Conservation (phyloP, 2,113 vertebrate species). For the Xyrauchen texanus region DNA sequence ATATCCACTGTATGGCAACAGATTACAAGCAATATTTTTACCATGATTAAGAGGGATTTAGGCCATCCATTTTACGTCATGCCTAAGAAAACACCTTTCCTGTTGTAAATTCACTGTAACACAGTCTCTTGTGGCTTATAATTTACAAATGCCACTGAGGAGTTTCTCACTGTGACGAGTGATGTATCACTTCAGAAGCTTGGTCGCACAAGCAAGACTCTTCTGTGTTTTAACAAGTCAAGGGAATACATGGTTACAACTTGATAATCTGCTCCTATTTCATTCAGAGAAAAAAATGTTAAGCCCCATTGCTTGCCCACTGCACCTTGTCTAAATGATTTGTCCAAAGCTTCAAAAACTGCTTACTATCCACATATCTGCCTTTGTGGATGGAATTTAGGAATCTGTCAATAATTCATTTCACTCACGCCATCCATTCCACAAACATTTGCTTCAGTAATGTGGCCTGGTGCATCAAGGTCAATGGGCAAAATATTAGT, state of each 20-base stretch:
- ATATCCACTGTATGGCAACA: too few relatives aligned
- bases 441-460: conserved; percentile 3
- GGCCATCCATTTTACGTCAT: too few relatives aligned
- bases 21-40: too few relatives aligned
- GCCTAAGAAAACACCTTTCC: too few relatives aligned
- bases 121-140: too few relatives aligned
- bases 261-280: conserved; percentile 6
- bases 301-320: neutral
- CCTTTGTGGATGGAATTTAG: neutral
- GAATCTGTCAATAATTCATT: conserved; percentile 38
- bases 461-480: conserved; percentile 3
- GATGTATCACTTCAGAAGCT: conserved; percentile 15
- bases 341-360: conserved; percentile 17
- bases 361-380: conserved; percentile 12
- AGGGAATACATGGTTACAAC: neutral
- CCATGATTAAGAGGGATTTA: too few relatives aligned
- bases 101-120: too few relatives aligned
- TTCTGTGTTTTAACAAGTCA: neutral
- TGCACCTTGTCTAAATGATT: conserved; percentile 28
- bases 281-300: neutral
- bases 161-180: neutral
- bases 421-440: conserved; percentile 8
- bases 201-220: neutral
- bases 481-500: conserved; percentile 22
- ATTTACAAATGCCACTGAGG: too few relatives aligned